Evolutionary conservation across 2,888 invertebrate species (phyloP).

Genomic region (Acronicta psi): DNA sequence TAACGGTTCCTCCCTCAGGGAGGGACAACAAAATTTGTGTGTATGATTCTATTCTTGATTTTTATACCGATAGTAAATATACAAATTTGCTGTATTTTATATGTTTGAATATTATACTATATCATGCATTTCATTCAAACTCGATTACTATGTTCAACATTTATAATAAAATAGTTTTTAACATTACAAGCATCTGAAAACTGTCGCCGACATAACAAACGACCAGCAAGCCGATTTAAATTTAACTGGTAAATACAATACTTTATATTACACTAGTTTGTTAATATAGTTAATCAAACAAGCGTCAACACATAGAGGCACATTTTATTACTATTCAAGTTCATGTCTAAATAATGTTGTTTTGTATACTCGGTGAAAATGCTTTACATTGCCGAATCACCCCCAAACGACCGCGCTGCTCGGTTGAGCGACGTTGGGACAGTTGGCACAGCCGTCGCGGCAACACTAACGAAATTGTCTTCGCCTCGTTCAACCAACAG

Average conservation of each 20-base stretch:
- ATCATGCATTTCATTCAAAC: conserved; percentile 48
- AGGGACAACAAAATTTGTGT: background rate
- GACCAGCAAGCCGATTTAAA: conserved; percentile 44
- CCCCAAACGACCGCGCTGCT: conserved; percentile 62
- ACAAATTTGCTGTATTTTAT: conserved; percentile 38
- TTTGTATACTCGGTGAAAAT: conserved; percentile 54
- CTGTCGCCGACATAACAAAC: conserved; percentile 31
- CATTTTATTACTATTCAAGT: conserved; percentile 68
- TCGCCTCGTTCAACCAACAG: conserved; percentile 46
- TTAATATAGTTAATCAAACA: conserved; percentile 58
- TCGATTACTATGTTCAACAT: conserved; percentile 52
- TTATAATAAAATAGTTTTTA: conserved; percentile 54
- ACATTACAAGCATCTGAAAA: conserved; percentile 51
- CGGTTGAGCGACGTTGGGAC: conserved; percentile 29
- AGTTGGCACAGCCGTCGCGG: conserved; percentile 48
- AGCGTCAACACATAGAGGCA: conserved; percentile 70
- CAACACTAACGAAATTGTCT: conserved; percentile 20
- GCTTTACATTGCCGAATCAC: conserved; percentile 79
- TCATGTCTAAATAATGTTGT: conserved; percentile 45
- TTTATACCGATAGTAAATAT: conserved; percentile 20
- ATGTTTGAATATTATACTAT: conserved; percentile 44
- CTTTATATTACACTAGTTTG: conserved; percentile 57
- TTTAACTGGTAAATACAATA: conserved; percentile 51
- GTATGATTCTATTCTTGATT: conserved; percentile 15
- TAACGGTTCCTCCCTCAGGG: background rate